Conservation (phyloP, 2,888 invertebrate species). For the Drosophila anomalata region DNA sequence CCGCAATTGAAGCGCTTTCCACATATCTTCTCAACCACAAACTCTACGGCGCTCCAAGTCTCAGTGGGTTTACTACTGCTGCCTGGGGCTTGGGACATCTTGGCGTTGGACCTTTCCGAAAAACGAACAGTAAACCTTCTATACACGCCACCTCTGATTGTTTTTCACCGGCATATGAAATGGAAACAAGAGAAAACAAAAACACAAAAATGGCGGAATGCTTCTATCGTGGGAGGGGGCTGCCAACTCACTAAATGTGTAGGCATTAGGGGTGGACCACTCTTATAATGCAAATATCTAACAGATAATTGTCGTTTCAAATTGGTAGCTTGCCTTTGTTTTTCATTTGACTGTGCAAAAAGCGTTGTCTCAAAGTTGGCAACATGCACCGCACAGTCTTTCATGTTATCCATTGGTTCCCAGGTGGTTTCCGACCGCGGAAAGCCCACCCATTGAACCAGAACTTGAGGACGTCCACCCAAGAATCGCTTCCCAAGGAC, state of each 20-base stretch:
- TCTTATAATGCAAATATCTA: not conserved
- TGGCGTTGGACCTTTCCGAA: not conserved
- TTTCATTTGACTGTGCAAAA: not conserved
- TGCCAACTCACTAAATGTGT: not conserved
- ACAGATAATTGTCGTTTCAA: not conserved
- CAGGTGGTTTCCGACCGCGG: not conserved
- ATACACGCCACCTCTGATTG: not conserved
- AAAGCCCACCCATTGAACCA: not conserved
- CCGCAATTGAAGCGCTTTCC: slow-evolving; percentile 33
- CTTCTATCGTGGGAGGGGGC: not conserved
- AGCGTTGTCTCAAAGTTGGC: not conserved
- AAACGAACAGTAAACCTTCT: not conserved
- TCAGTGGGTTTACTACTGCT: not conserved
- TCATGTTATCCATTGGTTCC: not conserved
- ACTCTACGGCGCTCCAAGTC: not conserved
- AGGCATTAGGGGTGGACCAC: not conserved
- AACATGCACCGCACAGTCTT: not conserved
- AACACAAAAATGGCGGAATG: not conserved
- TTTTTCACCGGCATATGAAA: not conserved
- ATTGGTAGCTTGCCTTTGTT: not conserved
- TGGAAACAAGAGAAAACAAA: not conserved
- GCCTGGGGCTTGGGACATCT: not conserved
- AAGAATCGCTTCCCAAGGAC: not conserved
- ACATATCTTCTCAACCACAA: slow-evolving; percentile 37
- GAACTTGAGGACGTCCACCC: not conserved